phyloP scores from a whole-genome alignment of 2,113 vertebrate genomes.

The Recurvirostra avosetta region DNA sequence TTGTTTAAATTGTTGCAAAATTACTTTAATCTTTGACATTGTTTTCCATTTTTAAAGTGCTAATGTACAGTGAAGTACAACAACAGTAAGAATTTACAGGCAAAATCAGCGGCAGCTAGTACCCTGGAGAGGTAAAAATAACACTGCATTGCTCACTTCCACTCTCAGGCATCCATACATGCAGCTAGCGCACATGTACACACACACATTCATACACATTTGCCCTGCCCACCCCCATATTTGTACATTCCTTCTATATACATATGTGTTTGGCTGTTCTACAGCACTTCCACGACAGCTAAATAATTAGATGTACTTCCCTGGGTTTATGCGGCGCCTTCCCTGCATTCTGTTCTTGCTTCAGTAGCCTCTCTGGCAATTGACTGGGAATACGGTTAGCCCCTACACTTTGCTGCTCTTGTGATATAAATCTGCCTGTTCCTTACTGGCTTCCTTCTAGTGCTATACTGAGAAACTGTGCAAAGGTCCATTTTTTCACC shows the following conservation, averaged over 20 bases:
- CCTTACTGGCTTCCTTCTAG: background rate
- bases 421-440: background rate
- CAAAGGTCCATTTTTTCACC: background rate
- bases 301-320: background rate
- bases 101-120: background rate
- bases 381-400: background rate
- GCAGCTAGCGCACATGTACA: background rate
- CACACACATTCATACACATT: slow-evolving; percentile 13
- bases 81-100: background rate
- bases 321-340: background rate
- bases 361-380: background rate
- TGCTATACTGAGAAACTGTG: background rate
- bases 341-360: slow-evolving; percentile 21
- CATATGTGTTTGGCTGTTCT: background rate
- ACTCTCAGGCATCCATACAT: background rate
- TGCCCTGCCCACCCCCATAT: slow-evolving; percentile 25
- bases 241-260: background rate
- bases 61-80: slow-evolving; percentile 28
- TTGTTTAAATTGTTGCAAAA: slow-evolving; percentile 43
- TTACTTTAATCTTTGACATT: slow-evolving; percentile 65
- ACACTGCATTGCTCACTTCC: background rate
- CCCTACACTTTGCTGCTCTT: background rate
- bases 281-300: background rate
- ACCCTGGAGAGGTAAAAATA: slow-evolving; percentile 6
- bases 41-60: slow-evolving; percentile 59